Conservation (phyloP, 2,888 invertebrate genomes). For the Eremobia ochroleuca region DNA sequence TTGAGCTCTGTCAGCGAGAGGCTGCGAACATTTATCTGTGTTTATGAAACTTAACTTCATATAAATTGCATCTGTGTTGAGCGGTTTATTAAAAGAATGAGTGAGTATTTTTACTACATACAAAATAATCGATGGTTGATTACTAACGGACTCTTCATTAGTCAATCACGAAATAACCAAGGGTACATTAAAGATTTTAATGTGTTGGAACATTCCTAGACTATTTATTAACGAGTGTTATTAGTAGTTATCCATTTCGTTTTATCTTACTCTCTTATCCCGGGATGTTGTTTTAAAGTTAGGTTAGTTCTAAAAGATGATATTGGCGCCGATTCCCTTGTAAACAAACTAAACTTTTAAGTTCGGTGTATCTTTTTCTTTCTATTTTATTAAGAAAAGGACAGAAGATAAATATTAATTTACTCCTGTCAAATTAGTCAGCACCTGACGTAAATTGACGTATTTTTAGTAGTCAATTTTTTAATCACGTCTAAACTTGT, state of each 20-base stretch:
- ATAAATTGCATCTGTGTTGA: constrained; percentile 54
- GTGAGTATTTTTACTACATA: constrained; percentile 63
- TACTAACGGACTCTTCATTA: constrained; percentile 48
- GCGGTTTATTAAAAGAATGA: constrained; percentile 51
- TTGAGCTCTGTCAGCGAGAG: constrained; percentile 58
- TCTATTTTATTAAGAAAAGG: too few species aligned
- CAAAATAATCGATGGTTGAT: constrained; percentile 47
- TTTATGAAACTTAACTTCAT: constrained; percentile 60
- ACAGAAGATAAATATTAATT: too few species aligned
- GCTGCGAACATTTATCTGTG: constrained; percentile 61
- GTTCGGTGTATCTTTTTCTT: too few species aligned
- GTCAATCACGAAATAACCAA: constrained; percentile 52
- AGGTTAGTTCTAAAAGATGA: not conserved
- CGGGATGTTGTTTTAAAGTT: not conserved
- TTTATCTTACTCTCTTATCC: constrained; percentile 25
- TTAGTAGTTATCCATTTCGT: constrained; percentile 7
- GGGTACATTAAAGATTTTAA: constrained; percentile 48
- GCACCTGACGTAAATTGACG: too few species aligned
- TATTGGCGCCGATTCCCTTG: too few species aligned
- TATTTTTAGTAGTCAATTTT: too few species aligned
- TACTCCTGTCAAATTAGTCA: too few species aligned
- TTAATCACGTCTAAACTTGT: too few species aligned
- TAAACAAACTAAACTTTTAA: too few species aligned
- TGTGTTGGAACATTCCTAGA: constrained; percentile 53
- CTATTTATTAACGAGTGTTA: constrained; percentile 28